Evolutionary conservation across 2,113 vertebrate genomes (phyloP), one percentile per base, ranked within the genome.

Genomic region (Saccopteryx leptura): DNA sequence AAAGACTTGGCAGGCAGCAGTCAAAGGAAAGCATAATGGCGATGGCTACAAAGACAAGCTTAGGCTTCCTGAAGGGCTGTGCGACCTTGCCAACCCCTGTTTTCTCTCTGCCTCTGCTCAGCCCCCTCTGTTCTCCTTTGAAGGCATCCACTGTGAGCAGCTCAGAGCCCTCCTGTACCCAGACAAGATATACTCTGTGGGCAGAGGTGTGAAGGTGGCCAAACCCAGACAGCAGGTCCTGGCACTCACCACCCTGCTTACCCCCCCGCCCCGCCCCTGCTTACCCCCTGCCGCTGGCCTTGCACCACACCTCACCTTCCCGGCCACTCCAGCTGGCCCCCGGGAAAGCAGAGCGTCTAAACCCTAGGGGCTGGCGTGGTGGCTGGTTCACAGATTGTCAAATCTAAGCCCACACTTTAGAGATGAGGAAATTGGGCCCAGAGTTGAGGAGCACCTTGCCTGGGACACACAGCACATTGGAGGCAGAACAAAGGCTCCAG

Each of bases 101-200:
- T 61, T 88, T 79, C 76, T 75, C 12, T 8, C 33, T 28, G 13
- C 28, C 21, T 84, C 56, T 48, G 24, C 93, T 90, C 68, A 54
- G 21, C 39, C 33, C 7, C n/a, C 19, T 74, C 75, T 26, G 48
- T 24, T 50, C 60, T 71, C 65, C 72, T 88, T 76, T 71, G 89
- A 94, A 86, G 68, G 19, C 50, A 71, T 75, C 66, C 63, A 11
- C 90, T 13, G 11, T 46, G 90, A 93, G 68, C 28, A 63, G 90
- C 50, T 80, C 58, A 1, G 52, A 86, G 69, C 58, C 74, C 48
- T n/a, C 69, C n/a, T 65, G n/a, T 12, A 28, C 56, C 56, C 93
- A 66, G 75, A 75, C 4, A 4, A 85, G 82, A n/a, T 81, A 9
- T 12, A 54, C 10, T 60, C 61, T 71, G 78, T 66, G 68, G 89